Percentiles rank a stretch among this genome's conserved stretches.
Conservation (phyloP, 1,140 invertebrate species). For the Latrodectus geometricus region DNA sequence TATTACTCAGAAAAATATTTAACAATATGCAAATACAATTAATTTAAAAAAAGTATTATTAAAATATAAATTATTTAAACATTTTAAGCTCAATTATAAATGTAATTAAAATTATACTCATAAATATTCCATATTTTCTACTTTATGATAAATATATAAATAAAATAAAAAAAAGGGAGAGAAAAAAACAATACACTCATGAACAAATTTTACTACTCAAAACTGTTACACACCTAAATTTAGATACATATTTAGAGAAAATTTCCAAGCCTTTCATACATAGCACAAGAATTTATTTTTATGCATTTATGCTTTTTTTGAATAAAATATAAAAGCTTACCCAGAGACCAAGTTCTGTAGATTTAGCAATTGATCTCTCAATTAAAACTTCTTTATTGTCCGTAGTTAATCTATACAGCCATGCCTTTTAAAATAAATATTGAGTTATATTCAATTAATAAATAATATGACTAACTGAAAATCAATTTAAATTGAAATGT, state of each 20-base stretch:
- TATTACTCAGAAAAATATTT: too few relatives aligned
- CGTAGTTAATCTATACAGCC: constrained; percentile 68
- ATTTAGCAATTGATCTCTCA: constrained; percentile 74
- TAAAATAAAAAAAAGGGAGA: background rate
- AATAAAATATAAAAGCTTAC: constrained; percentile 20
- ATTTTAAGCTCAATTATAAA: too few relatives aligned
- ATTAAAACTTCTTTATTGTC: constrained; percentile 71
- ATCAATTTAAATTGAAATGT: background rate
- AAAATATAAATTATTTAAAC: too few relatives aligned
- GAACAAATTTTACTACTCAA: background rate
- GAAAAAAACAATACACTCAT: background rate
- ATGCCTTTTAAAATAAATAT: constrained; percentile 66
- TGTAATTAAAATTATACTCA: too few relatives aligned
- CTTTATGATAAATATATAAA: background rate
- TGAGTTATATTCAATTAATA: background rate
- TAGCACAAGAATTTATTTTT: background rate
- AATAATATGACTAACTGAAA: background rate
- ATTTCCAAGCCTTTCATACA: background rate
- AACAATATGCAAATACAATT: too few relatives aligned
- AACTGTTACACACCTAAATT: background rate
- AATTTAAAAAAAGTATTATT: too few relatives aligned
- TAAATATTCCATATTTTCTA: too few relatives aligned
- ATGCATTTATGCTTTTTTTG: background rate
- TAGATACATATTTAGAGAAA: background rate
- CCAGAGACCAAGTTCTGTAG: constrained; percentile 73